These are phyloP conservation scores for Dendropsophus ebraccatus DNA, from an alignment of 2,113 vertebrate species.

Conservation along the genomic window DNA sequence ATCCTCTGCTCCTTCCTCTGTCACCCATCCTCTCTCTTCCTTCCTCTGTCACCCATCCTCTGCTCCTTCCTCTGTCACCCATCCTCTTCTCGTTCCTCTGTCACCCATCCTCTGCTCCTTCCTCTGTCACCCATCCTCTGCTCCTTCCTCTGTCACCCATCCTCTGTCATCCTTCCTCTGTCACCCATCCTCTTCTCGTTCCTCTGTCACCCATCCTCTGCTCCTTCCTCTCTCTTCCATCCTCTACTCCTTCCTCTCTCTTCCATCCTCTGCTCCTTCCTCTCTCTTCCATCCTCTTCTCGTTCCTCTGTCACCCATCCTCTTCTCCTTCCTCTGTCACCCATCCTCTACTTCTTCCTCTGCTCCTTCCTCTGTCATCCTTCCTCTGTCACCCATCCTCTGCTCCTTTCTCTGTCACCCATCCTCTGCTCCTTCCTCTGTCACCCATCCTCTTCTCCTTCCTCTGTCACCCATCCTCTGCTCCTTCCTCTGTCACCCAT, in stretches of 20 bases:
- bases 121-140: neutral
- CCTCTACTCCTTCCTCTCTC: neutral
- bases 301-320: neutral
- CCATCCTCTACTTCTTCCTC: no score
- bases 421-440: neutral
- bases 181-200: neutral
- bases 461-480: constrained; percentile 7
- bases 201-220: neutral
- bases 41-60: no score
- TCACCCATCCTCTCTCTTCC: no score
- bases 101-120: neutral
- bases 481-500: neutral
- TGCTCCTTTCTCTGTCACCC: neutral
- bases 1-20: neutral
- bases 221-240: neutral
- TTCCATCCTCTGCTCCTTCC: neutral
- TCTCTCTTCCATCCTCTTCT: neutral
- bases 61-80: neutral
- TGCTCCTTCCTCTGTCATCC: neutral
- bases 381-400: neutral
- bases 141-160: neutral
- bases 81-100: no score
- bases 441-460: neutral
- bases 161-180: neutral
- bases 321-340: neutral